These are phyloP conservation scores for Anomalospiza imberbis DNA, from an alignment of 2,797 vertebrate species.

Conservation along the genomic window DNA sequence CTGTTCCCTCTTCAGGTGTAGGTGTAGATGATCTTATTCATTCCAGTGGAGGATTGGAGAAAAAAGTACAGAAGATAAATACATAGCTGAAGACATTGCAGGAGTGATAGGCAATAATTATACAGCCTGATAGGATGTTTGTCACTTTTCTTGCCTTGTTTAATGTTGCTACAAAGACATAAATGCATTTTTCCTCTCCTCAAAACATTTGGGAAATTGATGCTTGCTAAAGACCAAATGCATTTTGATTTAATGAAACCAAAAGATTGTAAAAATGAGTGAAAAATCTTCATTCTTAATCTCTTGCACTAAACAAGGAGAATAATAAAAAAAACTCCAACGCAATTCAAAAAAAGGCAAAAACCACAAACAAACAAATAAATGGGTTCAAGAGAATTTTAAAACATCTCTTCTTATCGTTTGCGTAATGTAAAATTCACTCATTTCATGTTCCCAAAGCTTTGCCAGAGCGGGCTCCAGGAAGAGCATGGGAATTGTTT, in stretches of 20 bases:
- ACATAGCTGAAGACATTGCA: background rate
- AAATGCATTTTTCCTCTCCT: background rate
- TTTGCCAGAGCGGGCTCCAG: background rate
- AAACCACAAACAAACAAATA: background rate
- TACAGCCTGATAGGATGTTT: background rate
- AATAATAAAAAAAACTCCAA: too few relatives aligned
- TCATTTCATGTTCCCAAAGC: background rate
- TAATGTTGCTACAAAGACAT: background rate
- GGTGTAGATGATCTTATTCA: conserved; percentile 7
- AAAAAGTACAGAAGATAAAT: background rate
- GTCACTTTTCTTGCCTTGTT: background rate
- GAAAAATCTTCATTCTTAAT: background rate
- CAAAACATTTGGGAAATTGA: background rate
- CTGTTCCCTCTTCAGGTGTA: background rate
- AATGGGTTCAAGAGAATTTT: background rate
- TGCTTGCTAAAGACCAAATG: background rate
- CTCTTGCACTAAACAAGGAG: background rate
- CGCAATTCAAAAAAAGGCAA: accelerated
- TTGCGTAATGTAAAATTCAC: background rate
- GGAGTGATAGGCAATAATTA: conserved; percentile 11
- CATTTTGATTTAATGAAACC: background rate
- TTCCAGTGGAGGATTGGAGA: background rate
- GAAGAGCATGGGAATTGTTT: background rate
- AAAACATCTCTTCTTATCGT: background rate
- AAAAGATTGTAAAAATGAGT: background rate